Base-by-base conservation (phyloP, 1,140 invertebrate species). In the Ceratina australensis region DNA sequence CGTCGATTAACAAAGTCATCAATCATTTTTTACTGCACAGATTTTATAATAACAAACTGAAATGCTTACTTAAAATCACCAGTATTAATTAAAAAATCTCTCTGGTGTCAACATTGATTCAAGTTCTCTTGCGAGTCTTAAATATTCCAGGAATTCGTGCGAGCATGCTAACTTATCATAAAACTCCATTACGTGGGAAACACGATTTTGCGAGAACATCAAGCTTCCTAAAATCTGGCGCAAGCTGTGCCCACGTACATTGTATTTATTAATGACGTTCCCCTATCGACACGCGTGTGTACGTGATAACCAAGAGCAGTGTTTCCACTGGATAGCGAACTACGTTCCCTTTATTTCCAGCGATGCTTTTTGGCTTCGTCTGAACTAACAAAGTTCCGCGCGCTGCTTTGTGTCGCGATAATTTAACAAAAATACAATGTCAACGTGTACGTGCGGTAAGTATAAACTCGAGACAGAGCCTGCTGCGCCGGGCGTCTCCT, bases 181-280 rank as follows among this genome's bases (percentile, higher is more conserved):
- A 52, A 52, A 59, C 3, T 59, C 20, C 20, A 7, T 4, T 20
- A 24, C 12, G 4, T 0, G 57, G 3, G 10, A 24, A 20, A 33
- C 18, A 28, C 49, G 13, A 12, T 15, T 22, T 54, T 56, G 18
- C 26, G 52, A 33, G 33, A 56, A 15, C 10, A 18, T 33, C 13
- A n/a, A 22, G 13, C 1, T 3, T 26, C n/a, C 3, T 8, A 13
- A 69, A 57, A 20, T 33, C 4, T n/a, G 8, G 15, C 20, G 15
- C 2, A 60, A 49, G 18, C 1, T 49, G 22, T 18, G 15, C 33
- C 3, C 42, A 18, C 16, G 75, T 20, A 65, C 65, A 68, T 65
- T n/a, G 56, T 57, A 69, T 49, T 81, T 74, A 74, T 79, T 74
- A 79, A 81, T 74, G 68, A 28, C 28, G 28, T 24, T 28, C n/a